Base-by-base conservation (phyloP, 35 echinoderm and acorn worm species). In the Apostichopus californicus region DNA sequence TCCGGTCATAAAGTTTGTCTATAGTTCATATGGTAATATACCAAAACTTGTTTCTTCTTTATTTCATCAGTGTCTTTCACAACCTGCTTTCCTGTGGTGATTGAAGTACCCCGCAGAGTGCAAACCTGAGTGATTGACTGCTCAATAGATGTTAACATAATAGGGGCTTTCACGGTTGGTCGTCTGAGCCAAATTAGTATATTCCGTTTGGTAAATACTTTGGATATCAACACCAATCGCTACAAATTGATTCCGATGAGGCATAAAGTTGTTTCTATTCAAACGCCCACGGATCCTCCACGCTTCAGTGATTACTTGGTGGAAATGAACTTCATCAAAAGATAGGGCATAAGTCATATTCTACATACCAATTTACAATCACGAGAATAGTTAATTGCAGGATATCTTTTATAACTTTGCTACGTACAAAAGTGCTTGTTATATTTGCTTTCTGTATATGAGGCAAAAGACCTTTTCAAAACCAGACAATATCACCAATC, bases 201-300 rank as follows among this genome's bases (percentile, higher is more conserved):
- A 18, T 75, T 75, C 17, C 11, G 71, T 22, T 75, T n/a, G 17
- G 71, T 75, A 75, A 75, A n/a, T 75, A n/a, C 71, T 75, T 75
- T 75, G 71, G 7, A 75, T 75, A 75, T 75, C 64, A 68, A 68
- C 21, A 75, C 71, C 71, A 75, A 75, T 75, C 71, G 71, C 17
- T n/a, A 75, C 71, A 75, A 75, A 75, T 75, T 75, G 17, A 75
- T 75, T 75, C 17, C 71, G 71, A 75, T 75, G 71, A 75, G 71
- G 71, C 71, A 75, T 75, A 75, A 75, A 75, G 71, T 75, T 75
- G 17, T 22, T 7, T 22, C 71, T 7, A 75, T 75, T 14, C 17
- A 75, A 75, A 75, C 71, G 71, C 71, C 71, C 71, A 22, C 71
- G 20, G 71, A 75, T 75, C 13, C 71, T 75, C 11, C 1, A 75